Evolutionary conservation across 1,140 invertebrate species (phyloP), one percentile per base, ranked within the genome.

Genomic region (Adelges cooleyi): DNA sequence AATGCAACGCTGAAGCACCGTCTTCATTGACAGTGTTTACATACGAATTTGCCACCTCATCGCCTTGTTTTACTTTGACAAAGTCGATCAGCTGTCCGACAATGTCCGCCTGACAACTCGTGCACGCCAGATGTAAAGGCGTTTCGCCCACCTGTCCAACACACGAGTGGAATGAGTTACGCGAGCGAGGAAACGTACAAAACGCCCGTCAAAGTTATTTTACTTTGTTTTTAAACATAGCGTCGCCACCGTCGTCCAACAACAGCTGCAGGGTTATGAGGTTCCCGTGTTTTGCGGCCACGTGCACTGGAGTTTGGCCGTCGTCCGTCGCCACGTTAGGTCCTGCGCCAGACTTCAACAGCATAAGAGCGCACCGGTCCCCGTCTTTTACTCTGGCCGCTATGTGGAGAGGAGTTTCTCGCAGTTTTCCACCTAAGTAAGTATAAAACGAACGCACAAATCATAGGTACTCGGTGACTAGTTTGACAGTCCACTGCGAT

Each of bases 91-190:
- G 76, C 68, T 92, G 84, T 20, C 82, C 79, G 0, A 95, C 88
- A 17, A 95, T 87, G 65, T 92, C 87, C 3, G 92, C 82, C 66
- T 87, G 83, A 68, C 92, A 94, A 66, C 86, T 84, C 54, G 85
- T 77, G 69, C 89, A 90, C 2, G 93, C 92, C 72, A 95, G 81
- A 74, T 98, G 94, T 18, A 98, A 77, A 0, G 93, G 89, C 0
- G 92, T 96, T 77, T 98, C 94, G n/a, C 95, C 95, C 71, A 83
- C 87, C 92, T 96, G 11, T n/a, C n/a, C n/a, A n/a, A n/a, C n/a
- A n/a, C n/a, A n/a, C n/a, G n/a, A n/a, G n/a, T n/a, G n/a, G n/a
- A n/a, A n/a, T n/a, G n/a, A n/a, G n/a, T n/a, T n/a, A n/a, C n/a
- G n/a, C n/a, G n/a, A n/a, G n/a, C n/a, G n/a, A n/a, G n/a, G n/a